Base-by-base conservation (phyloP, 2,797 vertebrate species). In the Ambastaia sidthimunki region DNA sequence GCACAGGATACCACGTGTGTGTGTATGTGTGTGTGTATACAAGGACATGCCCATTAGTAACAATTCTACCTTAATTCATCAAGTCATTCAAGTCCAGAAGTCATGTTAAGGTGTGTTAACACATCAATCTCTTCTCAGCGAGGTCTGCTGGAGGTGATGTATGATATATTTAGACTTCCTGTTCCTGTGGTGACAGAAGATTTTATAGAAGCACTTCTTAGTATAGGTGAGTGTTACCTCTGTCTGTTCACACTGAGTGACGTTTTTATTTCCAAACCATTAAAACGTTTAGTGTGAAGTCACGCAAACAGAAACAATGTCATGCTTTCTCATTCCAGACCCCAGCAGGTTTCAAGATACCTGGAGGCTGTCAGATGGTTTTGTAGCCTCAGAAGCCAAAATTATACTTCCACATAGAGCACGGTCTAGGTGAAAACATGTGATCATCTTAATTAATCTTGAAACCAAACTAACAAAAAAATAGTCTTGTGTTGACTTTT, bases 301-400 rank as follows among this genome's bases (percentile, higher is more conserved):
- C 44, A 25, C 13, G 18, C 0, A 28, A 4, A 28, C 28, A 28
- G 2, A 28, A 28, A 28, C n/a, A n/a, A n/a, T n/a, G n/a, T 28
- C 2, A 28, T 28, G 28, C 28, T 28, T 28, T 15, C 10, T 3
- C n/a, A 68, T 9, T 50, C 85, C 80, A 99, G 98, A 99, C 90
- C 96, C 98, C 16, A 93, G 96, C 83, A 94, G 97, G 81, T 98
- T 97, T 92, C 98, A 98, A 87, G 98, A 99, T 87, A 95, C 93
- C 82, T 99, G 98, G 98, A 97, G 97, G 82, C 95, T 99, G 65
- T 96, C 97, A 19, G 98, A 99, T 90, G 98, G 97, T 66, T 99
- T 99, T 91, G 94, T 99, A 88, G 97, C 97, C 88, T 95, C 96
- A 86, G 98, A 99, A 88, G 97, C 98, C 89, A 99, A 98, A 95